Evolutionary conservation across 2,888 invertebrate species (phyloP), one percentile per base, ranked within the genome.

Genomic region (Teleogryllus oceanicus): DNA sequence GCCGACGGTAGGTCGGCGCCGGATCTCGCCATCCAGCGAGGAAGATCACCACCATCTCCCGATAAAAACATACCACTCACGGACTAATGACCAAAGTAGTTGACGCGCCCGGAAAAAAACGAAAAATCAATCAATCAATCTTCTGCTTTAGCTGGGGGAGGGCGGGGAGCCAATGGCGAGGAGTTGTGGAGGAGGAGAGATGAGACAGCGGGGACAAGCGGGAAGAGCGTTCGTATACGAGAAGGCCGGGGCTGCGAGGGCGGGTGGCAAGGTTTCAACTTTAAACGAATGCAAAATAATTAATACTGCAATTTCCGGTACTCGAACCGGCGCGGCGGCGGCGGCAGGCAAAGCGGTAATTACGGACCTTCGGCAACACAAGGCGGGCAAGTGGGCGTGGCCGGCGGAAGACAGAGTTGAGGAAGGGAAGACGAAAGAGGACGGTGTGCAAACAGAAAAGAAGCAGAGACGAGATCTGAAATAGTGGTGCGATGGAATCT

Each of bases 251-350:
- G n/a, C 16, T 62, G 13, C 16, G 62, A 62, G 62, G 1, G 62
- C n/a, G 62, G 62, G 62, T n/a, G 13, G 13, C 62, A 62, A 62
- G 62, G 62, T 62, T 62, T 62, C 62, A 62, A 62, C 62, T 62
- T 62, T 62, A 62, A 62, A 62, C 62, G 62, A 62, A 62, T 62
- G 62, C 62, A 62, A 62, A 62, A 62, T 62, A 62, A 62, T 62
- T 62, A 62, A 62, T 62, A 62, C 62, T 62, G 62, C 62, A 62
- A 62, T 62, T 62, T 62, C 62, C 62, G 62, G 62, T n/a, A 62
- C 62, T 62, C 62, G 62, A 62, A 62, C 62, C 4, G 62, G 13
- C 62, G 4, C 11, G 16, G 62, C 16, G 62, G 13, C 62, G 16
- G 62, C 62, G 62, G 62, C 62, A 62, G 62, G 62, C 62, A 16